Evolutionary conservation across 1,140 invertebrate species (phyloP), one percentile per base, ranked within the genome.

Genomic region (Thaumatotibia leucotreta): DNA sequence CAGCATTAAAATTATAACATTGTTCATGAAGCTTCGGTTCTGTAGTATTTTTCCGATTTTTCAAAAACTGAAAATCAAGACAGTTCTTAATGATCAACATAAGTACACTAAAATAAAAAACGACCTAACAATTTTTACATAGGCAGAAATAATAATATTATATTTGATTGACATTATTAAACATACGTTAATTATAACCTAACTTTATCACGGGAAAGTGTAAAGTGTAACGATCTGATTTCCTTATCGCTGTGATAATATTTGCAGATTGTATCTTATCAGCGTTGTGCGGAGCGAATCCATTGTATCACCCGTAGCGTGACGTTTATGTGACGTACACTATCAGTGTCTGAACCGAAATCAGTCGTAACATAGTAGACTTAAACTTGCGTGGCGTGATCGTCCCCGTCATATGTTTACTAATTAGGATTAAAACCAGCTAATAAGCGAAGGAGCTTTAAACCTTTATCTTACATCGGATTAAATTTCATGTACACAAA

Each of bases 141-240:
- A 39, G 4, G 14, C 6, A 5, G 14, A 39, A 24, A 29, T 29
- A 31, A 67, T 70, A 72, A 66, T 72, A 62, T 64, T 45, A 50
- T 69, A 23, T 67, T 75, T 73, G 32, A 68, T 54, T 65, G 65
- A 31, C 62, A 66, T 70, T 79, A 74, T 75, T 66, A 69, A 68
- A 73, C 70, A 73, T 79, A 76, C 70, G 73, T 70, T n/a, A n/a
- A 75, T 79, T 76, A 81, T 80, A 76, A 69, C 66, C 76, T 33
- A 80, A 80, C 78, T 72, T 77, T 84, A 84, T 84, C 82, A 75
- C 75, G 68, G 69, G 72, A 82, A 82, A 84, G 81, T 78, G 85
- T 82, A 88, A 88, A 88, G 85, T 88, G 77, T 88, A 88, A 88
- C 83, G 85, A 88, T 88, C 84, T 82, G 75, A 69, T 68, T 75